These are phyloP conservation scores for Orussus abietinus DNA, from an alignment of 1,140 invertebrate species.

Conservation along the genomic window DNA sequence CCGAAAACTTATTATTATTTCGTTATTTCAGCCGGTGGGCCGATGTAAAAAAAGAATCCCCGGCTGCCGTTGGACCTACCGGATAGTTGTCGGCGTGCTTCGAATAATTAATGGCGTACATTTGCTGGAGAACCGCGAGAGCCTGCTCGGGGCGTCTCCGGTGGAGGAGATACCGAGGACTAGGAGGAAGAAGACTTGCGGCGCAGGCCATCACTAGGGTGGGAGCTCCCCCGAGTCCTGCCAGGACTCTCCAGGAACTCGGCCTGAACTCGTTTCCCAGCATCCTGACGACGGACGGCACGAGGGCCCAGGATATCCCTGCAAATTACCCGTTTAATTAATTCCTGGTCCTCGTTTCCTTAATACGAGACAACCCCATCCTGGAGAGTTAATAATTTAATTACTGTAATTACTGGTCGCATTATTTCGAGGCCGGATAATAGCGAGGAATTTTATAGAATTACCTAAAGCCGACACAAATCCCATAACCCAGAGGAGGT, in stretches of 20 bases:
- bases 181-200: constrained; percentile 25
- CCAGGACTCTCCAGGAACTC: constrained; percentile 34
- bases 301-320: constrained; percentile 29
- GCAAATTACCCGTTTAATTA: constrained; percentile 10
- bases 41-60: no score
- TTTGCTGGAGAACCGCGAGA: constrained; percentile 26
- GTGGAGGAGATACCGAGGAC: constrained; percentile 29
- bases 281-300: constrained; percentile 28
- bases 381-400: not conserved
- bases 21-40: no score
- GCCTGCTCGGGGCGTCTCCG: constrained; percentile 23
- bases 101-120: constrained; percentile 36
- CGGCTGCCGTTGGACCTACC: no score
- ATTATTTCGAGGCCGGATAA: no score
- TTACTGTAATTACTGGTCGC: no score
- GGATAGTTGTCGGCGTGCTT: constrained; percentile 29
- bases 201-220: constrained; percentile 30
- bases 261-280: constrained; percentile 27
- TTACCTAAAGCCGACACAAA: constrained; percentile 28
- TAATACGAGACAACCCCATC: no score
- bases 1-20: no score
- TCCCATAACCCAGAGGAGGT: constrained; percentile 28
- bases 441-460: no score
- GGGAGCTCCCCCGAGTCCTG: constrained; percentile 22
- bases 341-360: no score